Base-by-base conservation (phyloP, 1,140 invertebrate genomes). In the Drosophila elegans region DNA sequence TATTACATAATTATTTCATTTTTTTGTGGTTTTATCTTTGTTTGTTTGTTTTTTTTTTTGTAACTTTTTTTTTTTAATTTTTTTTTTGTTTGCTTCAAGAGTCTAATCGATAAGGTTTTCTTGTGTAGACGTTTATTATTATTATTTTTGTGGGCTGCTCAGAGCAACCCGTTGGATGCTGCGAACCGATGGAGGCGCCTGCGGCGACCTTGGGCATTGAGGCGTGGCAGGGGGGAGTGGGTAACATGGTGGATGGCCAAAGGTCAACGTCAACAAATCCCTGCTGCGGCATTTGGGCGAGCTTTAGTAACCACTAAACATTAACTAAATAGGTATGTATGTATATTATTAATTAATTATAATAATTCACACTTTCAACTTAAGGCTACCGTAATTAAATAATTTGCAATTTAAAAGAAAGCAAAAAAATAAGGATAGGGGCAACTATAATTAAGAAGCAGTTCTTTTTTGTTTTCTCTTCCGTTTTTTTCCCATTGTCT, bases 371-470 rank as follows among this genome's bases (percentile, higher is more conserved):
- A 69, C 64, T 49, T 59, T 74, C 7, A 80, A 86, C 74, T 74
- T 90, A 90, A 80, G 45, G 54, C 86, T 86, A 90, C 51, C 59
- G 39, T 73, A 80, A 69, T 79, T 80, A 90, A 90, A 90, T 90
- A 81, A 90, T 82, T 78, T 86, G 66, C 77, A 80, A 88, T 90
- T 76, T 59, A 63, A 80, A 86, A 59, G 76, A 79, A 86, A 80
- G 81, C 67, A 90, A 82, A 63, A 63, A 66, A 69, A 79, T 63
- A 71, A 74, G 57, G 69, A 59, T 61, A 52, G 59, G 78, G 84
- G 68, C 69, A 79, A 78, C 86, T 86, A 90, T 82, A 90, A 79
- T 80, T 81, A 90, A 82, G 48, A 86, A 82, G 86, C 81, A 90
- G 74, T 81, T 77, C 74, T 63, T 71, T 84, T 79, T 82, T 67